Evolutionary conservation across 1,140 invertebrate species (phyloP).

Genomic region (Helicoverpa armigera): DNA sequence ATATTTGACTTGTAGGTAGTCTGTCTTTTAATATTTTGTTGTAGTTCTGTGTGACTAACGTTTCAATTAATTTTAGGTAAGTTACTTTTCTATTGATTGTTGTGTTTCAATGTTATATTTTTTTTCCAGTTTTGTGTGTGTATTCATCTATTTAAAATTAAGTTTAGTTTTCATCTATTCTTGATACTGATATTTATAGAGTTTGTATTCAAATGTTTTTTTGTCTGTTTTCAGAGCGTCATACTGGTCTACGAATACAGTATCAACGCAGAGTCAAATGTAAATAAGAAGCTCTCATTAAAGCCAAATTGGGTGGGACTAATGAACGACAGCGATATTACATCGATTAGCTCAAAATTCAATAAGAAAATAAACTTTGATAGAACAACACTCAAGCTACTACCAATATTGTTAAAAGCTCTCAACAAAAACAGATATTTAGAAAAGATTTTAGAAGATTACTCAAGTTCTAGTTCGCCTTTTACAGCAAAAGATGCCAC

Average conservation of each 20-base stretch:
- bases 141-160: no score
- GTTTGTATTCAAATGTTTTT: not conserved
- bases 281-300: slow-evolving; percentile 30
- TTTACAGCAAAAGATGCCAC: slow-evolving; percentile 57
- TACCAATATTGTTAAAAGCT: slow-evolving; percentile 73
- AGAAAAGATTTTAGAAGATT: slow-evolving; percentile 65
- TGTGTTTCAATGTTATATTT: no score
- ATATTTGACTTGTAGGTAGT: no score
- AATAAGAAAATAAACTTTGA: slow-evolving; percentile 70
- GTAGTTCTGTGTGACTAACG: no score
- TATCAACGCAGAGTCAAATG: slow-evolving; percentile 56
- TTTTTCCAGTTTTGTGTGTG: no score
- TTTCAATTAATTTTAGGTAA: no score
- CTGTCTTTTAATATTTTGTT: no score
- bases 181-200: no score
- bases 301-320: slow-evolving; percentile 68
- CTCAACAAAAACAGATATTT: slow-evolving; percentile 68
- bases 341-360: slow-evolving; percentile 62
- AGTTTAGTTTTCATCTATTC: no score
- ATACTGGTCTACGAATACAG: slow-evolving; percentile 74
- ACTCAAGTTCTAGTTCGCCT: slow-evolving; percentile 57
- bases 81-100: no score
- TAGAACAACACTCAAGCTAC: slow-evolving; percentile 66
- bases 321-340: slow-evolving; percentile 65
- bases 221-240: slow-evolving; percentile 69